Conservation (phyloP, 2,113 vertebrate genomes). For the Agapornis roseicollis region DNA sequence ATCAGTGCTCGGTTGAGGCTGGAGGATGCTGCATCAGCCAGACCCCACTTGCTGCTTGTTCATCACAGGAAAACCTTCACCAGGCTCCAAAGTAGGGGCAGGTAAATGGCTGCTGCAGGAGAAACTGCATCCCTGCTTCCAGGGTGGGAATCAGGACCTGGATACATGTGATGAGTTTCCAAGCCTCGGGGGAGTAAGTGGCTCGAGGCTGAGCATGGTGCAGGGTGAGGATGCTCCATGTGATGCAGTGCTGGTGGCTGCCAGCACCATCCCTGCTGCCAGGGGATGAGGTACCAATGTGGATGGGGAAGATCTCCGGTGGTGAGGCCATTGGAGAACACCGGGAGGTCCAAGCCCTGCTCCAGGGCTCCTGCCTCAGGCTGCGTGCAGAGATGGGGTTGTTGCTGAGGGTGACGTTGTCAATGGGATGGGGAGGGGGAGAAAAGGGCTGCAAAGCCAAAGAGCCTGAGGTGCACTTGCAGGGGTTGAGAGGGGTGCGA, state of each 20-base stretch:
- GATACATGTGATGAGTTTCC: fast-evolving
- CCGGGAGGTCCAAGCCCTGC: fast-evolving
- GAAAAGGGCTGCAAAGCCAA: neutral
- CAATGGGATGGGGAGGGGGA: neutral
- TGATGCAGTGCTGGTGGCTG: neutral
- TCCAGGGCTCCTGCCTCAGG: neutral
- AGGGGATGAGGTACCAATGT: fast-evolving
- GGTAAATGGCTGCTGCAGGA: neutral
- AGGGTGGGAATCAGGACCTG: neutral
- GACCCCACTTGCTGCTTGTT: neutral
- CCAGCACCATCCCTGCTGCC: fast-evolving
- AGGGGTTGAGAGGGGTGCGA: neutral
- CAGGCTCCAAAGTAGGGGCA: fast-evolving
- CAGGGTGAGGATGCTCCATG: neutral
- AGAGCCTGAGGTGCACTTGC: neutral
- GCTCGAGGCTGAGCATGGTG: fast-evolving
- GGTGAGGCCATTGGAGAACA: neutral
- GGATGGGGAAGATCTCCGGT: fast-evolving
- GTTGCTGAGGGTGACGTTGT: fast-evolving
- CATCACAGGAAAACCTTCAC: fast-evolving
- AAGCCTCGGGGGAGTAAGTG: neutral
- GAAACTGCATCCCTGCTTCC: neutral
- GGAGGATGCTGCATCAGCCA: neutral
- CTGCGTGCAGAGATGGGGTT: neutral
- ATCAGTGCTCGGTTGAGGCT: fast-evolving